Base-by-base conservation (phyloP, 2,797 vertebrate genomes). In the Lophotriccus pileatus region DNA sequence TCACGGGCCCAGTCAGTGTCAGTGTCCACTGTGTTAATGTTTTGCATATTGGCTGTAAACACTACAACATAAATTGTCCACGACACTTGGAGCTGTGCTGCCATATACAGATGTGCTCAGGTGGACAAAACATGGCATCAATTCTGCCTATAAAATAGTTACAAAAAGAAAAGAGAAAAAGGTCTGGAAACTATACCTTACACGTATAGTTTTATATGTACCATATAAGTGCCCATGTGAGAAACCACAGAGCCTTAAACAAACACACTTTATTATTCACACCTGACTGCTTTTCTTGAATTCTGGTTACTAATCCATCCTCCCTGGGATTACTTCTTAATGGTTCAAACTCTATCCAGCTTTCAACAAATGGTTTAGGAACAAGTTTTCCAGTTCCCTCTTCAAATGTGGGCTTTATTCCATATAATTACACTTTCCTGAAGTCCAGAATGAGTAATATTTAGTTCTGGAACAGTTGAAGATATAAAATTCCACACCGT, bases 281-380 rank as follows among this genome's bases (percentile, higher is more conserved):
- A 59, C 83, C 62, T 92, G 90, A 93, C 68, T 87, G 66, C 12
- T 74, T 93, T 93, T 84, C 74, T 64, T 82, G 63, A 90, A 84
- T 92, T 93, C 82, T 81, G 43, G 30, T 92, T 50, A 66, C 58
- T 89, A 95, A 93, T 92, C 30, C 67, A 56, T 93, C 86, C 89
- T 96, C 70, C 24, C 39, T 67, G 44, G 44, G 70, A 90, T 60
- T 68, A 73, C 63, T 41, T 84, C 47, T 75, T 85, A 84, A 88
- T 24, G 30, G 72, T 90, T 87, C n/a, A 39, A 87, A 75, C 58
- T 77, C 66, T 93, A 74, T 58, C 53, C 27, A 77, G 49, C 41
- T 92, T 97, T 94, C 43, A 84, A 50, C 59, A 84, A 94, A 91
- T 37, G 30, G 50, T 60, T 94, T 94, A 84, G 91, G 66, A 84